Percentiles rank a stretch among this genome's conserved stretches.
Conservation (phyloP, 2,113 vertebrate species). For the Oxyruncus cristatus region DNA sequence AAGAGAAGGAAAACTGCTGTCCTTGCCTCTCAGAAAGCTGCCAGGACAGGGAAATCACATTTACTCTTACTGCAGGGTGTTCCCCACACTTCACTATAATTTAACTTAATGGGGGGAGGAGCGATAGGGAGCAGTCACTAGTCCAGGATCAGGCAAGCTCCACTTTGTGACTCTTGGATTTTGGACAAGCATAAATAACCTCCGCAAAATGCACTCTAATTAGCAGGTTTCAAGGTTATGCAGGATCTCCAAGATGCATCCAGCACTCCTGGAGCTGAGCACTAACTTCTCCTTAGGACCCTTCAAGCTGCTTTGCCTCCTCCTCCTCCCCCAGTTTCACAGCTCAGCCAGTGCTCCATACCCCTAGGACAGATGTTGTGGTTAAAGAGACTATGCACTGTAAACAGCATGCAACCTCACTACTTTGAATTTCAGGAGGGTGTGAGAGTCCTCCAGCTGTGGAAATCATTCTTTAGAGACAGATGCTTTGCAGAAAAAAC, state of each 20-base stretch:
- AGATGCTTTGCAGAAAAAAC: background rate
- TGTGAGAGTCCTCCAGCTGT: background rate
- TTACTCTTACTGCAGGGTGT: background rate
- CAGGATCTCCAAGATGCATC: background rate
- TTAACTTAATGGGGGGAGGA: background rate
- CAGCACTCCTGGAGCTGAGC: background rate
- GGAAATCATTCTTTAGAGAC: background rate
- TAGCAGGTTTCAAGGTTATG: background rate
- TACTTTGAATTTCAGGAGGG: background rate
- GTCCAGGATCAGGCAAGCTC: background rate
- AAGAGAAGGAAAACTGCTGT: background rate
- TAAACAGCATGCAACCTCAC: background rate
- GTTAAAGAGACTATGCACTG: background rate
- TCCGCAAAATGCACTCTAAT: background rate
- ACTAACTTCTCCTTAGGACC: background rate
- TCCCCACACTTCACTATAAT: background rate
- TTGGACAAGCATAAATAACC: background rate
- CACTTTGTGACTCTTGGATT: background rate
- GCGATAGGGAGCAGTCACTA: background rate
- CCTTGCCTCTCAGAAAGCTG: background rate
- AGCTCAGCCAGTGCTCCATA: background rate
- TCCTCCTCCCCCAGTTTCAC: accelerated
- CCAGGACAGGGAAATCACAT: background rate
- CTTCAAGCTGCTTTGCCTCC: background rate
- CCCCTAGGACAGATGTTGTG: background rate